Evolutionary conservation across 2,888 invertebrate species (phyloP), one percentile per base, ranked within the genome.

Genomic region (Antheraea yamamai): DNA sequence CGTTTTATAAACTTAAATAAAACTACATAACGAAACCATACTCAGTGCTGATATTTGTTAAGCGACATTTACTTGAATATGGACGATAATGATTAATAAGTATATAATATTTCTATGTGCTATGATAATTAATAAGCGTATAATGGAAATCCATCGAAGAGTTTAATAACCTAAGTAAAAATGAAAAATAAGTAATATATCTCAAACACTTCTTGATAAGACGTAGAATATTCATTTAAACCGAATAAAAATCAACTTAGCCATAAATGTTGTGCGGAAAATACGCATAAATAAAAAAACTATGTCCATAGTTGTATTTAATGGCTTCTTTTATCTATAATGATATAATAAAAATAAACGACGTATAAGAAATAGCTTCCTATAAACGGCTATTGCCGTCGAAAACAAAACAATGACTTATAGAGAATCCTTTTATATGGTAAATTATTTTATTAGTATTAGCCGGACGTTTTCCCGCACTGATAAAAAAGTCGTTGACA

Each of bases 331-430:
- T 52, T 52, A 47, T 51, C 66, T 70, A 66, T 75, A 75, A 75
- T 75, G 75, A 73, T 55, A 52, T 68, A 72, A 75, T 75, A 66
- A 75, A 75, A 73, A 75, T 73, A 75, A 75, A 75, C 75, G 73
- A 75, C 52, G 66, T 66, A 68, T n/a, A 73, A 75, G 26, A 73
- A 73, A 75, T 55, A 35, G 52, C 75, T 66, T 39, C 51, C 66
- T 39, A 73, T 75, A 75, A 73, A 75, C 35, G 39, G 35, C 64
- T 58, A 72, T 30, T 52, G 30, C 20, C 51, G 14, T 23, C 52
- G 66, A 68, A 75, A 75, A 35, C 64, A 52, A 75, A 75, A 66
- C 64, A 58, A 73, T 47, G 26, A 74, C 55, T 70, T 55, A 23
- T 58, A 71, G 71, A 39, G n/a, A 72, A 74, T 23, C 23, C 61